phyloP scores from a whole-genome alignment of 2,888 invertebrate species.

The Drosophila pseudotalamancana region DNA sequence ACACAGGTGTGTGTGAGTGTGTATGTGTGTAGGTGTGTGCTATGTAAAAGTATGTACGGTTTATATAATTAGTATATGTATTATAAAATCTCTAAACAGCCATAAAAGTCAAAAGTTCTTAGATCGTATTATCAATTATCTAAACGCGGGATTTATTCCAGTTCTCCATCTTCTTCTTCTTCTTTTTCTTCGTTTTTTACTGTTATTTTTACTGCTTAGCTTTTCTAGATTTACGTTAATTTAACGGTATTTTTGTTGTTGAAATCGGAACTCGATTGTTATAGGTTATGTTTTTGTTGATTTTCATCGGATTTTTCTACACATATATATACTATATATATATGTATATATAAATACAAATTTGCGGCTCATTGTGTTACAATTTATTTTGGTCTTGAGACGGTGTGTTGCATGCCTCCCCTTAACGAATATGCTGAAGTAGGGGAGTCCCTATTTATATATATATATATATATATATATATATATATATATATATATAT shows the following conservation, averaged over 20 bases:
- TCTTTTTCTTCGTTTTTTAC: neutral
- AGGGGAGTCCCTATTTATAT: neutral
- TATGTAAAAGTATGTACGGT: slow-evolving; percentile 27
- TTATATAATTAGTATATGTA: slow-evolving; percentile 53
- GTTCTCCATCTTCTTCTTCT: too few species aligned
- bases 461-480: neutral
- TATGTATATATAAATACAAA: slow-evolving; percentile 63
- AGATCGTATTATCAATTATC: slow-evolving; percentile 61
- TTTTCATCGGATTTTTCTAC: slow-evolving; percentile 17
- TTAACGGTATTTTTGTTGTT: slow-evolving; percentile 20
- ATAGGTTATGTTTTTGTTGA: slow-evolving; percentile 31
- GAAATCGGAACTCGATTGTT: slow-evolving; percentile 74
- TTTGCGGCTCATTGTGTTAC: slow-evolving; percentile 67
- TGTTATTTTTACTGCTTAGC: slow-evolving; percentile 23
- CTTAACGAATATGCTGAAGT: slow-evolving; percentile 3
- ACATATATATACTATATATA: slow-evolving; percentile 42
- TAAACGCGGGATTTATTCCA: slow-evolving; percentile 50
- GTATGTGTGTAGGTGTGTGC: slow-evolving; percentile 14
- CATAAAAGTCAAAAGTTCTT: slow-evolving; percentile 82
- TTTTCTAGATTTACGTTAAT: slow-evolving; percentile 12
- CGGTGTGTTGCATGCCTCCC: slow-evolving; percentile 21
- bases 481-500: slow-evolving; percentile 1
- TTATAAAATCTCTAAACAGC: slow-evolving; percentile 81
- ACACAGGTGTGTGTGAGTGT: slow-evolving; percentile 6
- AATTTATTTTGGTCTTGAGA: slow-evolving; percentile 59